Evolutionary conservation across 2,113 vertebrate species (phyloP), one percentile per base, ranked within the genome.

Genomic region (Callipepla californica): DNA sequence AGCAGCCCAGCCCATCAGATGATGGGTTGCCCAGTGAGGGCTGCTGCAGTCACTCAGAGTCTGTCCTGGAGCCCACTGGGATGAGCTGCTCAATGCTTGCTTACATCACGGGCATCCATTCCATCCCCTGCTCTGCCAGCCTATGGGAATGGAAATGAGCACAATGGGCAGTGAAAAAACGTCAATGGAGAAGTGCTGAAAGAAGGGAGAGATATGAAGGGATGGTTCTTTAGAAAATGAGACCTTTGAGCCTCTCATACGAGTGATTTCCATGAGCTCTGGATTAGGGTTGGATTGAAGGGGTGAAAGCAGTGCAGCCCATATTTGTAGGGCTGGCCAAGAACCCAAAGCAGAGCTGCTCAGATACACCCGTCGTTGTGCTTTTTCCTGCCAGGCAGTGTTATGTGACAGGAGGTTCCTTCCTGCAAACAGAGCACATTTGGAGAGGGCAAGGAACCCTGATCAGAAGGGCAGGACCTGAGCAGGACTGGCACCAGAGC

Each of bases 1-100:
- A 9, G 82, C 80, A 93, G 76, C 89, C 85, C 89, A 63, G 73
- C 16, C 74, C 45, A 47, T 34, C 75, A 53, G 88, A 74, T 61
- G 89, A n/a, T 30, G 93, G 59, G 67, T 76, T 79, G 68, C 74
- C 96, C 91, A 89, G 91, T 79, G 97, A 55, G 57, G 75, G 73
- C 70, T 94, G 63, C 73, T 84, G 80, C 94, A 84, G 82, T 44
- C 69, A 61, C 77, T 88, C 15, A 22, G 55, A 48, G 80, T 79
- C 87, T 93, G 79, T 6, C 87, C 80, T 5, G 0, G 67, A 85
- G 70, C 44, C 50, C 20, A 5, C 85, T 88, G 90, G 66, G 36
- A 17, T 6, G 42, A 74, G 9, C 2, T 44, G 57, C 30, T 83
- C 40, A 30, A 68, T 53, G 51, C 26, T 51, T 9, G 40, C 25